Conservation (phyloP, 1,140 invertebrate species). For the Helicoverpa armigera region DNA sequence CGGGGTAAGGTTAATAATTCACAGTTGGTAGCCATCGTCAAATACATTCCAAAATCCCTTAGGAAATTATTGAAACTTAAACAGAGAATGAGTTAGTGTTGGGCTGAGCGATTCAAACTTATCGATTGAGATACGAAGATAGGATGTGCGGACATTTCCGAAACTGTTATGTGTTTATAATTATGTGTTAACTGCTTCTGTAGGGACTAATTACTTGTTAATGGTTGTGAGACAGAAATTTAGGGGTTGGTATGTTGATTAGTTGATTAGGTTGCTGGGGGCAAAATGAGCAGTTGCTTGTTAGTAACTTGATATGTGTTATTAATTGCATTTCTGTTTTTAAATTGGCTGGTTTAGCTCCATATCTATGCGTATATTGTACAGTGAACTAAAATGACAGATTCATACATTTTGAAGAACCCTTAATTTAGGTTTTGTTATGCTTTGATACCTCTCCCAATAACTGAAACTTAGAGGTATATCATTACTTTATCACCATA, state of each 20-base stretch:
- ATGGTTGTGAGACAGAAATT: constrained; percentile 27
- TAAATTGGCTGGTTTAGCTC: too few relatives aligned
- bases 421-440: too few relatives aligned
- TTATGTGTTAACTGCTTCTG: constrained; percentile 44
- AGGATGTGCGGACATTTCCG: constrained; percentile 33
- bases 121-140: constrained; percentile 54
- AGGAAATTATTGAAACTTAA: constrained; percentile 82
- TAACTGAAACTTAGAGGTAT: too few relatives aligned
- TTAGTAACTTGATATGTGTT: background rate
- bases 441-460: too few relatives aligned
- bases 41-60: constrained; percentile 70
- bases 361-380: too few relatives aligned
- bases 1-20: constrained; percentile 71
- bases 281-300: background rate
- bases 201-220: constrained; percentile 44
- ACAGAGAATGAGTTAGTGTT: constrained; percentile 71
- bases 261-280: constrained; percentile 1
- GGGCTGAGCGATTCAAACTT: constrained; percentile 57
- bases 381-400: too few relatives aligned
- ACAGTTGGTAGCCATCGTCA: constrained; percentile 68
- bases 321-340: background rate
- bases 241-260: constrained; percentile 22
- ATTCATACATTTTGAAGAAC: too few relatives aligned
- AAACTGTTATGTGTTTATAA: constrained; percentile 40
- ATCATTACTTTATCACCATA: too few relatives aligned